A percentile compares a stretch with the other conserved stretches of the same genome.
Conservation (phyloP, 2,888 invertebrate species). For the Tetanocera ferruginea region DNA sequence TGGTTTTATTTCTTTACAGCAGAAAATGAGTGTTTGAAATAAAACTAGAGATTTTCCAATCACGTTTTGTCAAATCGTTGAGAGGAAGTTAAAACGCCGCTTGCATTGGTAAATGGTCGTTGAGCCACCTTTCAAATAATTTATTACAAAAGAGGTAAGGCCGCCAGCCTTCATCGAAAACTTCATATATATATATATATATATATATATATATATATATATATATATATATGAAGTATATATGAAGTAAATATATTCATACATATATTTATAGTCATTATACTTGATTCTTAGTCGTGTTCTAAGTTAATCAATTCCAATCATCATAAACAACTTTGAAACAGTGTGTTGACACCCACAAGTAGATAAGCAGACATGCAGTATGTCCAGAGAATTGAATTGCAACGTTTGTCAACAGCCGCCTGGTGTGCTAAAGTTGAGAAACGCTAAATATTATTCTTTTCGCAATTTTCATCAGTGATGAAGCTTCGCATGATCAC, state of each 20-base stretch:
- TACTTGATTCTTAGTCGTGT: background rate
- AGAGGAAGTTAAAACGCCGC: background rate
- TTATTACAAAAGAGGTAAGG: background rate
- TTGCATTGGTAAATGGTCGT: background rate
- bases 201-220: too few relatives aligned
- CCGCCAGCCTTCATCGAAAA: background rate
- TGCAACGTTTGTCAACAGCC: background rate
- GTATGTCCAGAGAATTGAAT: background rate
- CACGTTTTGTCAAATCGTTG: background rate
- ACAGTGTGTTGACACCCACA: slow-evolving; percentile 13
- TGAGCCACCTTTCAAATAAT: slow-evolving; percentile 1
- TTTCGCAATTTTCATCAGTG: background rate
- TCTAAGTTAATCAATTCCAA: slow-evolving; percentile 14
- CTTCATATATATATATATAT: too few relatives aligned
- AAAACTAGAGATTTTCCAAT: background rate
- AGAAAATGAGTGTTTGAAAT: background rate
- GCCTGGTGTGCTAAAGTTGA: background rate
- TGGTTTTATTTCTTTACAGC: background rate
- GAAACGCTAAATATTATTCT: background rate
- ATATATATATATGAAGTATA: too few relatives aligned
- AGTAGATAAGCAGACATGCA: background rate
- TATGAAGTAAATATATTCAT: too few relatives aligned
- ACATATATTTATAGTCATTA: background rate
- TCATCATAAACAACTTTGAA: slow-evolving; percentile 13
- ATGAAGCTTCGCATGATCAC: background rate